phyloP scores from a whole-genome alignment of 2,113 vertebrate genomes.

The Eudyptes chrysolophus region DNA sequence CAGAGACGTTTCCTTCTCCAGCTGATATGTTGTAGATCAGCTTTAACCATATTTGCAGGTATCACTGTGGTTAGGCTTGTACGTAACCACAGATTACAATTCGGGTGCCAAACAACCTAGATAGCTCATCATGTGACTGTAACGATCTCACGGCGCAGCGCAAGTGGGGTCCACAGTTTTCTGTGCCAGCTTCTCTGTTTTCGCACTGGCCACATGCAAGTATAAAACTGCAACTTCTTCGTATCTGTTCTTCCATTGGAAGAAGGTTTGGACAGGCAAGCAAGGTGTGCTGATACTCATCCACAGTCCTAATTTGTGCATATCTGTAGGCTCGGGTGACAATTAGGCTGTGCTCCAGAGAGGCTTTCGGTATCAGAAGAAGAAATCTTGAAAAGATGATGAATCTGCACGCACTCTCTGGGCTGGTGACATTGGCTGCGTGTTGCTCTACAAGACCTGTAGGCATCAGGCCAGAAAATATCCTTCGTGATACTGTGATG shows the following conservation, averaged over 20 bases:
- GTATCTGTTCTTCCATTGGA: neutral
- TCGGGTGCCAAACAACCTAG: neutral
- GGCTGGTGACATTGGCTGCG: fast-evolving
- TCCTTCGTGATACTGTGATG: neutral
- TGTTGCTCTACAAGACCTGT: neutral
- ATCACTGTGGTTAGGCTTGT: neutral
- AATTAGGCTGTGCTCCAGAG: neutral
- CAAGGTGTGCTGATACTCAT: neutral
- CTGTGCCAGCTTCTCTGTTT: neutral
- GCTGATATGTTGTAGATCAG: neutral
- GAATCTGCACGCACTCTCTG: fast-evolving
- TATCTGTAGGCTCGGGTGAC: neutral
- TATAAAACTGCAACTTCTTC: neutral
- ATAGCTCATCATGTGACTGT: neutral
- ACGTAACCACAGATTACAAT: neutral
- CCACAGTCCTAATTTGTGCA: neutral
- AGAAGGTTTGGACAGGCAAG: neutral
- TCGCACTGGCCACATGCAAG: neutral
- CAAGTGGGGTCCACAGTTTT: neutral
- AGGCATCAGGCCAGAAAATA: neutral
- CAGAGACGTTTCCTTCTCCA: neutral
- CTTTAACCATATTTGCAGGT: conserved; percentile 22
- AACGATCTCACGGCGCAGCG: neutral
- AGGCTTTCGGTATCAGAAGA: neutral
- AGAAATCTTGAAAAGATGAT: neutral